phyloP scores from a whole-genome alignment of 2,888 invertebrate species.

The Ophion costatus region DNA sequence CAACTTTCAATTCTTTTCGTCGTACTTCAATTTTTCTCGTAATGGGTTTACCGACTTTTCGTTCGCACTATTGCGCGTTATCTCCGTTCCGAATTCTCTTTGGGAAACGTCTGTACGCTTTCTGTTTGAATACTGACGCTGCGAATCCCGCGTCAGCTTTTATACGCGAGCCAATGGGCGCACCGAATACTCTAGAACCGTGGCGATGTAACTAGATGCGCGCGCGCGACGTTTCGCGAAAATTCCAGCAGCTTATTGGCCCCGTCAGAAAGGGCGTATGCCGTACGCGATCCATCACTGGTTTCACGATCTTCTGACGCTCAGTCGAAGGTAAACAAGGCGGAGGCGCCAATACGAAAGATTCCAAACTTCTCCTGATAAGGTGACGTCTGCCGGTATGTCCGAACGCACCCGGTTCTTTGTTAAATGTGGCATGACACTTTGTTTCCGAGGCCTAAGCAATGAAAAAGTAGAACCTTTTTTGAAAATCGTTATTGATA shows the following conservation, averaged over 20 bases:
- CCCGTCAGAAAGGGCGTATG: constrained; percentile 11
- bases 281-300: not conserved
- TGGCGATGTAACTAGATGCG: constrained; percentile 6
- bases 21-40: not conserved
- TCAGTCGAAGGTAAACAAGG: not conserved
- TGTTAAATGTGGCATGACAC: too few relatives aligned
- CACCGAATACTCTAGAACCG: constrained; percentile 1
- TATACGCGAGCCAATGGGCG: constrained; percentile 58
- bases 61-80: not conserved
- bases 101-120: constrained; percentile 7
- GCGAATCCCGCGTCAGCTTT: constrained; percentile 34
- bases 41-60: not conserved
- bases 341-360: not conserved
- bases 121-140: constrained; percentile 63
- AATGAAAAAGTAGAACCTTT: too few relatives aligned
- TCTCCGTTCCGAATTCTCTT: constrained; percentile 5
- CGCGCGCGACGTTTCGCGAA: constrained; percentile 18
- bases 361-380: not conserved
- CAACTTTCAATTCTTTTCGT: constrained; percentile 14
- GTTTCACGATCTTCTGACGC: not conserved
- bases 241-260: not conserved
- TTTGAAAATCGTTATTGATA: too few relatives aligned
- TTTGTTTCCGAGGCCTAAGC: too few relatives aligned
- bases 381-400: not conserved
- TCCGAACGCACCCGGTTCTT: not conserved